phyloP scores from a whole-genome alignment of 2,113 vertebrate genomes.

The Daubentonia madagascariensis region DNA sequence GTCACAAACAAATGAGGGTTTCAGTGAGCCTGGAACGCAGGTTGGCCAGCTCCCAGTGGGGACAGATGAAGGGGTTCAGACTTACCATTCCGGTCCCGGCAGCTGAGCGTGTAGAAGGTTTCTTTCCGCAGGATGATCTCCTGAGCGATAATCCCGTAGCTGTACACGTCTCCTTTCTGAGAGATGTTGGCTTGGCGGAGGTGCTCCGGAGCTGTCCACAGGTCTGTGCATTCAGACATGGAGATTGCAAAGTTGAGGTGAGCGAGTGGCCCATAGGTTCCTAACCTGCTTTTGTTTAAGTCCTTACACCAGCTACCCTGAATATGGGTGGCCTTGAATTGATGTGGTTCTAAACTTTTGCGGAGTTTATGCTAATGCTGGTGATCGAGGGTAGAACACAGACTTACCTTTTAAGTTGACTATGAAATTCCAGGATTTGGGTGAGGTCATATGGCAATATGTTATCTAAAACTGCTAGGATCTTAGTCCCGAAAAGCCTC shows the following conservation, averaged over 20 bases:
- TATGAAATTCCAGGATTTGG: background rate
- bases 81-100: conserved; percentile 82
- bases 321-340: background rate
- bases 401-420: background rate
- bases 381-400: background rate
- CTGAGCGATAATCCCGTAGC: conserved; percentile 95
- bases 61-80: no score
- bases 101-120: conserved; percentile 88
- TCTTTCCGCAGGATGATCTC: conserved; percentile 91
- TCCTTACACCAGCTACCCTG: background rate
- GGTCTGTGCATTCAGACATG: conserved; percentile 80
- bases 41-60: background rate
- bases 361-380: background rate
- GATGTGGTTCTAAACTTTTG: background rate
- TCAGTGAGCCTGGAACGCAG: background rate
- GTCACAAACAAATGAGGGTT: background rate
- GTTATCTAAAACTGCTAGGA: background rate
- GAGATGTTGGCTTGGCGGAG: conserved; percentile 89
- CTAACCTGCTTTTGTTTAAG: background rate
- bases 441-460: background rate
- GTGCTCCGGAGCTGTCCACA: conserved; percentile 97
- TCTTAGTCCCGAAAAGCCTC: background rate
- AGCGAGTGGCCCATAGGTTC: background rate
- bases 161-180: conserved; percentile 97
- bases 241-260: background rate